A percentile compares a stretch with the other conserved stretches of the same genome.
phyloP scores from a whole-genome alignment of 2,113 vertebrate species.

The Pungitius pungitius region DNA sequence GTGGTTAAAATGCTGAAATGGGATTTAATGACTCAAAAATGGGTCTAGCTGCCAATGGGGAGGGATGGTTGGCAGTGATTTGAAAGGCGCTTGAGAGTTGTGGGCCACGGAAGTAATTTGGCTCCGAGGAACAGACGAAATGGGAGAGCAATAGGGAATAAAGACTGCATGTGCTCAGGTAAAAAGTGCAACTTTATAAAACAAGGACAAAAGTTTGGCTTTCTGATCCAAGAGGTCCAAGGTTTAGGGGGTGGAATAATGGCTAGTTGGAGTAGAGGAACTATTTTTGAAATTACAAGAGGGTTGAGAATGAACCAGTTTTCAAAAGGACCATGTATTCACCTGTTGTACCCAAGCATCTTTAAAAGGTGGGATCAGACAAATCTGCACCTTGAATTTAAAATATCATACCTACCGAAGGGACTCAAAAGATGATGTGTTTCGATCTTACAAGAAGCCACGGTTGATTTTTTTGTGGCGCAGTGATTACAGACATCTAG shows the following conservation, averaged over 20 bases:
- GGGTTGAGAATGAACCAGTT: constrained; percentile 20
- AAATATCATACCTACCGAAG: constrained; percentile 9
- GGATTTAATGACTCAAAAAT: constrained; percentile 61
- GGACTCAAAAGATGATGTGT: constrained; percentile 3
- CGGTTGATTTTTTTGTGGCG: constrained; percentile 1
- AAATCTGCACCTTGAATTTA: constrained; percentile 8
- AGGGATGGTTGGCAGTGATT: constrained; percentile 51
- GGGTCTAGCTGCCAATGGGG: constrained; percentile 58
- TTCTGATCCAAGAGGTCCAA: constrained; percentile 43
- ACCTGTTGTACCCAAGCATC: too few relatives aligned
- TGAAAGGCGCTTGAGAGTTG: constrained; percentile 51
- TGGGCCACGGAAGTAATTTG: constrained; percentile 55
- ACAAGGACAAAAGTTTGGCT: constrained; percentile 42
- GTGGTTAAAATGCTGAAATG: constrained; percentile 59
- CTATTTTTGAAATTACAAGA: constrained; percentile 20
- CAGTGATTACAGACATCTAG: constrained; percentile 4
- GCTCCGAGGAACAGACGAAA: constrained; percentile 44
- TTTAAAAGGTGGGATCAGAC: constrained; percentile 14
- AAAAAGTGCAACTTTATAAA: constrained; percentile 43
- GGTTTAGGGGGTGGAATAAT: constrained; percentile 42
- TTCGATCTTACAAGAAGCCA: constrained; percentile 22
- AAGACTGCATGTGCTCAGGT: constrained; percentile 52
- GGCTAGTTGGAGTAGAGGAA: constrained; percentile 10
- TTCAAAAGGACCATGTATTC: constrained; percentile 1
- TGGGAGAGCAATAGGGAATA: constrained; percentile 37